Conservation (phyloP, 2,888 invertebrate species). For the Pristionchus entomophagus region DNA sequence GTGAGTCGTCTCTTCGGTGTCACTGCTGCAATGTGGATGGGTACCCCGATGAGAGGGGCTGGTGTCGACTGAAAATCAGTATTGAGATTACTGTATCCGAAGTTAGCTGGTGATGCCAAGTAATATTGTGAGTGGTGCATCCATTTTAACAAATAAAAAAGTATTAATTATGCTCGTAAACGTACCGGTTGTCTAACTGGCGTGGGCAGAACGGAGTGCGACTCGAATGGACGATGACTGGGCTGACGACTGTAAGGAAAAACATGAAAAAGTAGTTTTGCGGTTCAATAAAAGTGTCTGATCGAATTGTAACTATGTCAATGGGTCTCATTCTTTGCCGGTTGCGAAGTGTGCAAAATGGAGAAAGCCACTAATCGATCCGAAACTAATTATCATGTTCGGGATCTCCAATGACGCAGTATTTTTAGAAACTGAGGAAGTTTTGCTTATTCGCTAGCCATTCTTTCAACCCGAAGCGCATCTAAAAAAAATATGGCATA, state of each 20-base stretch:
- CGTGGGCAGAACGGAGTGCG: not conserved
- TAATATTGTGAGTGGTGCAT: not conserved
- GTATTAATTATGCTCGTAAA: not conserved
- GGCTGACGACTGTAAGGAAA: not conserved
- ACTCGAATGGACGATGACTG: not conserved
- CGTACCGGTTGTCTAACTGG: not conserved
- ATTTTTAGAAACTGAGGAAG: too few relatives aligned
- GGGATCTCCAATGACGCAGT: too few relatives aligned
- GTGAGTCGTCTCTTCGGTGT: not conserved
- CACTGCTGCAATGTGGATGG: constrained; percentile 10
- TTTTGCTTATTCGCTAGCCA: too few relatives aligned
- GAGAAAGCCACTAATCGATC: too few relatives aligned
- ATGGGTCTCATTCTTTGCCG: too few relatives aligned
- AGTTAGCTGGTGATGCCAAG: too few relatives aligned
- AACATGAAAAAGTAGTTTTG: too few relatives aligned
- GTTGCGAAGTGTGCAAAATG: too few relatives aligned
- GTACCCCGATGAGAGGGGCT: not conserved
- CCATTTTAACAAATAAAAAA: not conserved
- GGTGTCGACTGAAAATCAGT: not conserved
- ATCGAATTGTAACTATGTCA: too few relatives aligned
- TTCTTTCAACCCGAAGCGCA: too few relatives aligned
- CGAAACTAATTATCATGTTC: too few relatives aligned
- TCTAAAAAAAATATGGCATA: too few relatives aligned
- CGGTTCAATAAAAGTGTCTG: not conserved
- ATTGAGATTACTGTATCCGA: not conserved